Evolutionary conservation across 2,888 invertebrate species (phyloP), one percentile per base, ranked within the genome.

Genomic region (Colletes collaris): DNA sequence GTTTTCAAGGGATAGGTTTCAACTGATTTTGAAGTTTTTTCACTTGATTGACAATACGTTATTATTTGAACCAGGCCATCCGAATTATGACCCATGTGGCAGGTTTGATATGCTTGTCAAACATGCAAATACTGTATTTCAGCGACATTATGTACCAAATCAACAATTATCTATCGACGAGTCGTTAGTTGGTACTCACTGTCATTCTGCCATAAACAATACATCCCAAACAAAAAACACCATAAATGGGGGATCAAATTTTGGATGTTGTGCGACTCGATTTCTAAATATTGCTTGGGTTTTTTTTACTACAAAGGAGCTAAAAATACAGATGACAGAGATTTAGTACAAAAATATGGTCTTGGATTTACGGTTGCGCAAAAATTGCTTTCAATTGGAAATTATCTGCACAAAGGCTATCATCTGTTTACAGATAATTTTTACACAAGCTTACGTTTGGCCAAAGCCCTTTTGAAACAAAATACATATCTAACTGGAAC

Each of bases 401-500:
- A 56, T 56, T 56, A 37, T 56, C 56, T 56, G 37, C 35, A 56
- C 56, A 56, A 56, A 56, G 56, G 56, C 27, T 56, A 56, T 27
- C 56, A 56, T 56, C 35, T 56, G 37, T 56, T 35, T 56, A 37
- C 37, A 35, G 56, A 56, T 37, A 19, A 56, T 56, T 56, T 56
- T 56, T 56, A 35, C 37, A 56, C 56, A 56, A 56, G 56, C 56
- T 35, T 37, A 35, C 35, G 8, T 10, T 56, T 56, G 37, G 56
- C 56, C 37, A 56, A 56, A 56, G 10, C 37, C 37, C 37, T 56
- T 35, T 56, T 35, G 27, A 35, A 27, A 56, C 27, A 37, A 56
- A 56, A 56, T 56, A 56, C 56, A 27, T 56, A 56, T 56, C 27
- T 27, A 60, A 44, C 44, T 44, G 60, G 60, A 60, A 60, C 60